Evolutionary conservation across 1,140 invertebrate species (phyloP), one percentile per base, ranked within the genome.

Genomic region (Lordiphosa mommai): DNA sequence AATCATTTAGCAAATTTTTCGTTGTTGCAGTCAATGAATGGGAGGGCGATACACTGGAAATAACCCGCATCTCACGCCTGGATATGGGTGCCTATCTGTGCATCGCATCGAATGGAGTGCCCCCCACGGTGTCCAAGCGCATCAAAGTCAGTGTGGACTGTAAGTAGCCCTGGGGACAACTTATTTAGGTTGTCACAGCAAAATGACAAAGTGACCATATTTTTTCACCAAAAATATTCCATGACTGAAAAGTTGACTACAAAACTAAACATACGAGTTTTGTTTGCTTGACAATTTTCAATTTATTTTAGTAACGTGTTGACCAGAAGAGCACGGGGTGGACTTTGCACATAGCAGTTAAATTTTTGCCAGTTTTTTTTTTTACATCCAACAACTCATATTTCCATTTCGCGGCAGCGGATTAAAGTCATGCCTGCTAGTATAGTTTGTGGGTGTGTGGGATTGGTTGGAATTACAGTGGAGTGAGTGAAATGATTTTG

Each of bases 91-190:
- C 94, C 29, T 97, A 97, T 90, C 91, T 97, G 29, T 97, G 96
- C 89, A 96, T 97, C 46, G 87, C 88, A 71, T 90, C 88, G 80
- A 95, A 95, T 79, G 93, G 93, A 2, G 93, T 95, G 20, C 94
- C 94, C 23, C 94, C 94, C 1, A 93, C 93, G 36, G 96, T 97
- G 59, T 96, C 95, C 89, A 97, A 97, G 89, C 92, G 95, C 86
- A 96, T 98, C 74, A 96, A 96, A 92, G 94, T 98, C 82, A 96
- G 95, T 90, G 96, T 98, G 33, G 95, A 97, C 89, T 98, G 96
- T 97, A 90, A 96, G 96, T 96, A 89, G 36, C 16, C 30, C 17
- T 14, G 20, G 23, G 4, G 17, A 14, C 13, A 37, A 16, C 6
- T 29, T 47, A 37, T 33, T 41, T 43, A 27, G 13, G 40, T 41